Evolutionary conservation across 2,797 vertebrate genomes (phyloP).

Genomic region (Sebastes wilsoni): DNA sequence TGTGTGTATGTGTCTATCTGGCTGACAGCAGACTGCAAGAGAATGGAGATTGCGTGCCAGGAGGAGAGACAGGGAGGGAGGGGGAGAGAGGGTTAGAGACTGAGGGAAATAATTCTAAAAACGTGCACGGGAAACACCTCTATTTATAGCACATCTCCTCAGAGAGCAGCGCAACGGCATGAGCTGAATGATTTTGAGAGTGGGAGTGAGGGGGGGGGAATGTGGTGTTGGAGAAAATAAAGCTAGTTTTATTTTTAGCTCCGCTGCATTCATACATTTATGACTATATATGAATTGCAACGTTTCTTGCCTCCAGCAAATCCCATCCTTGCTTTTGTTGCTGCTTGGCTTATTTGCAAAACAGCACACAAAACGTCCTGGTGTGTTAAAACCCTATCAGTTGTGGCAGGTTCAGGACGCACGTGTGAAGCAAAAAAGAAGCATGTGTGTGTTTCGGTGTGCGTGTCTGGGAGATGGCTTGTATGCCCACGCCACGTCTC

Average conservation of each 20-base stretch:
- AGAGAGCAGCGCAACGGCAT: slow-evolving; percentile 58
- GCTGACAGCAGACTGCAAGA: slow-evolving; percentile 30
- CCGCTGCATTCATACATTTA: slow-evolving; percentile 68
- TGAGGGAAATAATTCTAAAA: slow-evolving; percentile 66
- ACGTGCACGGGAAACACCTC: slow-evolving; percentile 78
- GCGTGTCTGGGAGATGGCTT: not conserved
- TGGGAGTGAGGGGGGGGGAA: not conserved
- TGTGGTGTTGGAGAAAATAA: slow-evolving; percentile 32
- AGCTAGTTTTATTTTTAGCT: slow-evolving; percentile 69
- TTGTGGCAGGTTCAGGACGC: slow-evolving; percentile 62
- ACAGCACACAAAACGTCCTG: slow-evolving; percentile 36
- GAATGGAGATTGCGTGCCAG: slow-evolving; percentile 19
- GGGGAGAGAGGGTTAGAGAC: slow-evolving; percentile 27
- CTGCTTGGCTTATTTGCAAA: slow-evolving; percentile 52
- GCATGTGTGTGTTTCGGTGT: not conserved
- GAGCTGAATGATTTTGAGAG: slow-evolving; percentile 70
- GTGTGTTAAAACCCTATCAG: slow-evolving; percentile 55
- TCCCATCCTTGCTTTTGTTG: slow-evolving; percentile 52
- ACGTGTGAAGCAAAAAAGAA: slow-evolving; percentile 11
- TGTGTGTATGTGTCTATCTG: slow-evolving; percentile 27
- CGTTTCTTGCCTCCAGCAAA: slow-evolving; percentile 58
- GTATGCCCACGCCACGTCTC: slow-evolving; percentile 39
- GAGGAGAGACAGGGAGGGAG: slow-evolving; percentile 2
- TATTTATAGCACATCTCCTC: slow-evolving; percentile 76
- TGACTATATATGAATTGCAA: slow-evolving; percentile 60